Conservation (phyloP, 2,888 invertebrate species). For the Tetranychus piercei region DNA sequence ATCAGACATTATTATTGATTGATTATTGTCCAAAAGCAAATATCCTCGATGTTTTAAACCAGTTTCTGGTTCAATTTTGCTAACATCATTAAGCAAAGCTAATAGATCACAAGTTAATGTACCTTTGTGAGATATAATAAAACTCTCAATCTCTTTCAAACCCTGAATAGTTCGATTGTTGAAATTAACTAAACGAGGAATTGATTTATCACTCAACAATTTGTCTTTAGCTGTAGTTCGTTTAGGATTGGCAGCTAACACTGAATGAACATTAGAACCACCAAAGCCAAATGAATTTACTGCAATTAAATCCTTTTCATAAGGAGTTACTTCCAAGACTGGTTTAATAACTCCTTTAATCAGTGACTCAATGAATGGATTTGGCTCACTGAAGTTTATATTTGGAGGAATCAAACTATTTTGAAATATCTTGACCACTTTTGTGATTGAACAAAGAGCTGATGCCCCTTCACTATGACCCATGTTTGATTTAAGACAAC, state of each 20-base stretch:
- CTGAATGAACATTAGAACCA: conserved; percentile 33
- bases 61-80: conserved; percentile 5
- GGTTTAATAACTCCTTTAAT: conserved; percentile 39
- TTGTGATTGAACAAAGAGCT: conserved; percentile 33
- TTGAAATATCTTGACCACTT: conserved; percentile 39
- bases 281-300: conserved; percentile 42
- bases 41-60: conserved; percentile 12
- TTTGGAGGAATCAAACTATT: conserved; percentile 36
- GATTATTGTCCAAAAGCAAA: conserved; percentile 11
- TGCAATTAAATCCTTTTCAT: conserved; percentile 35
- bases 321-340: conserved; percentile 31
- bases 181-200: conserved; percentile 42
- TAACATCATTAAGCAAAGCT: conserved; percentile 40
- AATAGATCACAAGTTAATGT: conserved; percentile 45
- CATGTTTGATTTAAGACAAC: conserved; percentile 40
- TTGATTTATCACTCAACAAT: conserved; percentile 31
- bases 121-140: conserved; percentile 34
- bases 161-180: conserved; percentile 71
- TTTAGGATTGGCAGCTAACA: conserved; percentile 28
- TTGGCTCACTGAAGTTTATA: conserved; percentile 36
- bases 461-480: conserved; percentile 40
- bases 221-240: conserved; percentile 41
- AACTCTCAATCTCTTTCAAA: conserved; percentile 45
- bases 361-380: conserved; percentile 37
- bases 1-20: not conserved